Evolutionary conservation across 2,797 vertebrate species (phyloP).

Genomic region (Lemur catta): DNA sequence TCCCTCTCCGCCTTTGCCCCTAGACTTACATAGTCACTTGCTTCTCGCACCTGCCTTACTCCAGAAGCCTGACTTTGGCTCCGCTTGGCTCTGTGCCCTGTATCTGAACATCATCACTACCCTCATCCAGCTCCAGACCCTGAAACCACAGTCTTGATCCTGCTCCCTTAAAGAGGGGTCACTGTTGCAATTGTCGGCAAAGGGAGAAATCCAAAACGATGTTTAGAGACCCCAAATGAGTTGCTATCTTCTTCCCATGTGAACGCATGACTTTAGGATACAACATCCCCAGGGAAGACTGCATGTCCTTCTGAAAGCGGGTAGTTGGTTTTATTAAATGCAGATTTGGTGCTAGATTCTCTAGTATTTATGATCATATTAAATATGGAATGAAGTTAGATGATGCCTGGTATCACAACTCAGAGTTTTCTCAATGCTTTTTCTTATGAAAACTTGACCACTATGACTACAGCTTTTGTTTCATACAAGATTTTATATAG

Average conservation of each 20-base stretch:
- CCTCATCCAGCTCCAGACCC: background rate
- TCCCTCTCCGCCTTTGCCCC: rapidly evolving
- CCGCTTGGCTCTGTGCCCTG: background rate
- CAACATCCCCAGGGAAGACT: background rate
- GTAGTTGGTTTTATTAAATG: background rate
- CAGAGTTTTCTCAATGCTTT: background rate
- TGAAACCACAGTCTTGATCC: background rate
- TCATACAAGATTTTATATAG: background rate
- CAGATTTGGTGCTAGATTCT: background rate
- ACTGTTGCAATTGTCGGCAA: background rate
- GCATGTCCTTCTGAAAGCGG: background rate
- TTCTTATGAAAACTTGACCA: background rate
- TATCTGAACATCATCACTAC: rapidly evolving
- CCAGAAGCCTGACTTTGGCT: background rate
- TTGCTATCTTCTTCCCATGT: background rate
- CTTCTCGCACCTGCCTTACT: background rate
- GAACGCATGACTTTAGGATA: background rate
- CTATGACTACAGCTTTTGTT: background rate
- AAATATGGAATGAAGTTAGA: background rate
- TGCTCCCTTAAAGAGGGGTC: background rate
- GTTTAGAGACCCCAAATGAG: background rate
- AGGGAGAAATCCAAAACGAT: background rate
- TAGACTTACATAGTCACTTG: background rate
- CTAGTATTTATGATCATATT: background rate
- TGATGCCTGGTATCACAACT: background rate